phyloP scores from a whole-genome alignment of 2,113 vertebrate species.

The Origma solitaria region DNA sequence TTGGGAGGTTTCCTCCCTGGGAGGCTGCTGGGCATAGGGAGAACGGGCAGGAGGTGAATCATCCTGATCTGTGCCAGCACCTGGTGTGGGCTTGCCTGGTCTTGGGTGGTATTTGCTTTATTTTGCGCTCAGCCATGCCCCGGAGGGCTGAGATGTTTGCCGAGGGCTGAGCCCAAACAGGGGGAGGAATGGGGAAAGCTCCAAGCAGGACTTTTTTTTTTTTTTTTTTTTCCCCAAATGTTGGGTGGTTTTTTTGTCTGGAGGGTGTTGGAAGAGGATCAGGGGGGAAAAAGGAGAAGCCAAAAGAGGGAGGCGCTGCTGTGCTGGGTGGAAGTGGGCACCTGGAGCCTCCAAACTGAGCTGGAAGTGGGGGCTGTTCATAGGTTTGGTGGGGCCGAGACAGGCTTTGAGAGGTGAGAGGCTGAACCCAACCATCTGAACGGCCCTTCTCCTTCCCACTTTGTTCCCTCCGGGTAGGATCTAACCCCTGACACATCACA shows the following conservation, averaged over 20 bases:
- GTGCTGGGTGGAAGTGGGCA: not conserved
- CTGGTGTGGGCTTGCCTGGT: constrained; percentile 13
- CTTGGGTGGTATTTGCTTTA: constrained; percentile 37
- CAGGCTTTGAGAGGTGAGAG: not conserved
- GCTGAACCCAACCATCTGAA: not conserved
- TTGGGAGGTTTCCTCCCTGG: not conserved
- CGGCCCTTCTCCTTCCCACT: not conserved
- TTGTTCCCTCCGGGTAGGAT: not conserved
- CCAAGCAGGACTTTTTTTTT: not conserved
- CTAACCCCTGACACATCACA: not conserved
- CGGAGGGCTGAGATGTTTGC: not conserved
- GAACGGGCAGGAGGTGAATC: constrained; percentile 16
- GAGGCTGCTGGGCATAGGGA: not conserved
- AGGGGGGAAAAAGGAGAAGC: not conserved
- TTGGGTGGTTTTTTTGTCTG: not conserved
- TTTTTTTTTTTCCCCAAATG: too few species aligned
- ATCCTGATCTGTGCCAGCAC: not conserved
- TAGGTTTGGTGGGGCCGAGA: not conserved
- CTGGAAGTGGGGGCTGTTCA: not conserved
- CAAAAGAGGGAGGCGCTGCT: not conserved
- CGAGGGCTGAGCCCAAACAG: not conserved
- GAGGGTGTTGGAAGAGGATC: not conserved
- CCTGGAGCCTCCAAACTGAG: not conserved
- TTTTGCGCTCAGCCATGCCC: not conserved
- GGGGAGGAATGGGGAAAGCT: not conserved